Evolutionary conservation across 1,140 invertebrate genomes (phyloP), one percentile per base, ranked within the genome.

Genomic region (Platyura marginata): DNA sequence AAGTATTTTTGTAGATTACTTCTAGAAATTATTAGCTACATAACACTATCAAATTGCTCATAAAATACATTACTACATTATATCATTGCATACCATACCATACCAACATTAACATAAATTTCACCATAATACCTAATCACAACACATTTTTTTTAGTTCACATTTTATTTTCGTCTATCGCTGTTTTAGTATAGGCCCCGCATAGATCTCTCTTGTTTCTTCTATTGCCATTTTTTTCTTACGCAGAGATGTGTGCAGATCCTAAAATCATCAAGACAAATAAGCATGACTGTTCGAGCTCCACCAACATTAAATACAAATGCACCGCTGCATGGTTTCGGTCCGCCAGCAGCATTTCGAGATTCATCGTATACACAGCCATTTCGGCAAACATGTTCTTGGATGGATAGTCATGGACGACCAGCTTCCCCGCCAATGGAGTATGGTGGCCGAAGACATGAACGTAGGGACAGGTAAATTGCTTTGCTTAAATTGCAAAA

Each of bases 331-430:
- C 58, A 61, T 65, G 59, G 62, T 61, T 63, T 70, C 50, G 43
- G 59, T 6, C 59, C 58, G 41, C 59, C 56, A 19, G 9, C 8
- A 29, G 29, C 18, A 34, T 32, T 16, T 45, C 62, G 56, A 45
- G 63, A 60, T 55, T 71, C 70, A 9, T n/a, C n/a, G n/a, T 74
- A 69, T 49, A 64, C 70, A 19, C 68, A 78, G 47, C 59, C 59
- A 46, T 61, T 55, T 49, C 72, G 82, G 29, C 82, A 88, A 48
- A 82, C 79, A 16, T 92, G 88, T 64, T 84, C 82, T 15, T 93
- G 89, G 89, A 88, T 91, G 69, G 86, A 92, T 60, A 69, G 84
- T 21, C 79, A 85, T 49, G 88, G 87, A 20, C 66, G 86, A 44
- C 81, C 85, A 1, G 83, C 83, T 4, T 90, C 86, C 1, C 88